These are phyloP conservation scores for Sphaerodactylus townsendi DNA, from an alignment of 2,113 vertebrate genomes.

Conservation along the genomic window DNA sequence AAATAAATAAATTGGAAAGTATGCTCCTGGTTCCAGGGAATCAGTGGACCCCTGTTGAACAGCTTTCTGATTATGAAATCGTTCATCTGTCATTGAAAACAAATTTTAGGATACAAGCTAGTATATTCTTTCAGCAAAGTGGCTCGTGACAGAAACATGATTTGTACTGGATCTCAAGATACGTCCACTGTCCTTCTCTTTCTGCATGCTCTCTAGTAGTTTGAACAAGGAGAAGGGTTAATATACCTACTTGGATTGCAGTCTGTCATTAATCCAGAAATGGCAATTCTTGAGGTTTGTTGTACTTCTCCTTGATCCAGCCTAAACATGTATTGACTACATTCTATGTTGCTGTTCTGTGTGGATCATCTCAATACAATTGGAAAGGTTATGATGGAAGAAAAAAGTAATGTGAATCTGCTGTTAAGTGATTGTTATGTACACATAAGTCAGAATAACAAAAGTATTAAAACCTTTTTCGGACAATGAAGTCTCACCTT, in stretches of 20 bases:
- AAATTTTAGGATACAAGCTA: no score
- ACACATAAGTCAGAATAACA: background rate
- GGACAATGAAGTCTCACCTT: background rate
- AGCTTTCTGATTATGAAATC: no score
- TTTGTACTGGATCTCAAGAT: background rate
- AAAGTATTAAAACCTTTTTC: background rate
- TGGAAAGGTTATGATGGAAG: background rate
- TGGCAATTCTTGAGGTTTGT: background rate
- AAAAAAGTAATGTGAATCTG: background rate
- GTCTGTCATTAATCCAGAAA: background rate
- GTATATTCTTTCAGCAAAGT: background rate
- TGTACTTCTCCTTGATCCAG: no score
- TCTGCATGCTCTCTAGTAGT: background rate
- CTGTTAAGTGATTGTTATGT: background rate
- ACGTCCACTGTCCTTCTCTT: background rate
- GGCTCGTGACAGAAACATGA: background rate
- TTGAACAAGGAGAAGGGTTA: background rate
- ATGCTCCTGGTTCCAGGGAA: no score
- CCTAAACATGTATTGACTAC: background rate
- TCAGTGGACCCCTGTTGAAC: no score
- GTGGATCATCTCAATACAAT: background rate
- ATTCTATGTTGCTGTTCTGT: background rate
- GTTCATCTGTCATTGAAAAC: no score
- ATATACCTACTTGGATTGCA: background rate
- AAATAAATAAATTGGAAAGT: no score